Base-by-base conservation (phyloP, 2,888 invertebrate species). In the Drymonia ruficornis region DNA sequence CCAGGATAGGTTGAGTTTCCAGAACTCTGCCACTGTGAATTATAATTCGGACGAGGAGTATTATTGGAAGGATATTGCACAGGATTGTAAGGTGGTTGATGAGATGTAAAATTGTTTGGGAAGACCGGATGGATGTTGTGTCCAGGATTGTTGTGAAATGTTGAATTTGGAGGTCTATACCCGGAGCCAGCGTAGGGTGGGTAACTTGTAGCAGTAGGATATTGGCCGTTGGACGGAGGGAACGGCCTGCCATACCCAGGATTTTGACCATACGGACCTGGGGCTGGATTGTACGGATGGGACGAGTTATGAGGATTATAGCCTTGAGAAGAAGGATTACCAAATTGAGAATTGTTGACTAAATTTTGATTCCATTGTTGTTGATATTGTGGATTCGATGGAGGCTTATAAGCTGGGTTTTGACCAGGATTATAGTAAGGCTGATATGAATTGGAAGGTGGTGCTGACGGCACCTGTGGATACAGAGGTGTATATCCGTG, bases 401-500 rank as follows among this genome's bases (percentile, higher is more conserved):
- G n/a, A 15, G 28, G n/a, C 1, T 11, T 12, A 44, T 44, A 44
- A 18, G 19, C 58, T 9, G 59, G 15, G 19, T 59, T 69, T 55
- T 59, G 64, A n/a, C 61, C 59, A 12, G 48, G 50, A 55, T 62
- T 55, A 43, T 48, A 55, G 19, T 38, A 47, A 19, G 64, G 65
- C 50, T 66, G 62, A 53, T 68, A 63, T 5, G 64, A 55, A 60
- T 70, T 73, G 34, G 78, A 71, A 13, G 76, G 66, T 16, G 76
- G 47, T 45, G 53, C 63, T 16, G 77, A 70, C 2, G 80, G 74
- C 43, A 78, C 50, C 40, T 73, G 65, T 13, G 83, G 81, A 60
- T 84, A 81, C n/a, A 78, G 40, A 2, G 63, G 54, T 16, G 70
- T 51, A 58, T 78, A 71, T 18, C 70, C 74, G 31, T 63, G 53